These are phyloP conservation scores for Tautogolabrus adspersus DNA, from an alignment of 2,113 vertebrate species.

Conservation along the genomic window DNA sequence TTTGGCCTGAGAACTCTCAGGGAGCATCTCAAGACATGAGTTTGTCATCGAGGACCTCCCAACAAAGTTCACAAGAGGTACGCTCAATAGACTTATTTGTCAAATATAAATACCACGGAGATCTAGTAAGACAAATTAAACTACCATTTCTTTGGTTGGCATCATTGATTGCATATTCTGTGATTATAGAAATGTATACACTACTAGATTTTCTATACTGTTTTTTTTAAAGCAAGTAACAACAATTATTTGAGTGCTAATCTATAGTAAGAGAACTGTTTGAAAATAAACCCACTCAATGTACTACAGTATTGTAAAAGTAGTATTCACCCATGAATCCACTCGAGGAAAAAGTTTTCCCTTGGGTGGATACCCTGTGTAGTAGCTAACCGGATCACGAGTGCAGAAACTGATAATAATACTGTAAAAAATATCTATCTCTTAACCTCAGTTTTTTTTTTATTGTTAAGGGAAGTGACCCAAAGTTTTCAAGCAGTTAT, in stretches of 20 bases:
- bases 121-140: neutral
- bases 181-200: too few relatives aligned
- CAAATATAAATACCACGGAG: neutral
- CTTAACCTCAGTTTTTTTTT: constrained; percentile 22
- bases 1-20: constrained; percentile 88
- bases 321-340: too few relatives aligned
- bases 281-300: too few relatives aligned
- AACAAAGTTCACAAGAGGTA: constrained; percentile 91
- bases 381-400: neutral
- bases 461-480: constrained; percentile 84
- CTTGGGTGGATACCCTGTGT: too few relatives aligned
- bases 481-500: constrained; percentile 89
- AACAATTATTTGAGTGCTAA: too few relatives aligned
- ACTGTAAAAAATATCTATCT: neutral
- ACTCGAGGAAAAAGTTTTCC: too few relatives aligned
- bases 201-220: too few relatives aligned
- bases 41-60: constrained; percentile 82
- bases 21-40: constrained; percentile 80
- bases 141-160: too few relatives aligned
- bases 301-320: too few relatives aligned
- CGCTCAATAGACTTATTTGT: neutral
- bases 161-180: too few relatives aligned
- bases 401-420: neutral
- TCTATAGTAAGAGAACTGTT: too few relatives aligned
- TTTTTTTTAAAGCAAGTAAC: too few relatives aligned